A percentile compares a stretch with the other conserved stretches of the same genome.
These are phyloP conservation scores for Camponotus pennsylvanicus DNA, from an alignment of 1,140 invertebrate species.

Conservation along the genomic window DNA sequence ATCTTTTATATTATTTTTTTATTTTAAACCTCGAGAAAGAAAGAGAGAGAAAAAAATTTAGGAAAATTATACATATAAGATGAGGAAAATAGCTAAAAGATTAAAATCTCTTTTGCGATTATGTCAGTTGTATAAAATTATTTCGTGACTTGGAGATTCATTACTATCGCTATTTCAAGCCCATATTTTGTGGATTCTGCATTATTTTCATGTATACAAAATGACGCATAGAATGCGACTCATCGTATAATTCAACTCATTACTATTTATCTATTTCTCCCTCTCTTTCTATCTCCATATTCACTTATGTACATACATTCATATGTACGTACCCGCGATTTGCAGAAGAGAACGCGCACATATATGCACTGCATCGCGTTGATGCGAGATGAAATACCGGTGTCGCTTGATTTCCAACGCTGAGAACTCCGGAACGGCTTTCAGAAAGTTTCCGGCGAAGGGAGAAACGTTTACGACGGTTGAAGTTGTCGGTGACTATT, in stretches of 20 bases:
- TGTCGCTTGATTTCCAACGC: constrained; percentile 51
- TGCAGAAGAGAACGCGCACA: constrained; percentile 5
- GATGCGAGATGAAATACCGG: constrained; percentile 51
- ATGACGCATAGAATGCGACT: constrained; percentile 55
- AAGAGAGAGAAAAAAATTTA: no score
- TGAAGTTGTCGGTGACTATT: constrained; percentile 45
- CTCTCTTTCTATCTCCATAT: neutral
- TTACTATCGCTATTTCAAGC: neutral
- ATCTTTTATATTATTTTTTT: no score
- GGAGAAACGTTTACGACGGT: constrained; percentile 51
- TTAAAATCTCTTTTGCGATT: no score
- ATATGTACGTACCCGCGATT: constrained; percentile 20
- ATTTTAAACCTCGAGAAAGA: no score
- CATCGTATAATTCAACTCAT: constrained; percentile 60
- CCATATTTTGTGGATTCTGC: constrained; percentile 47
- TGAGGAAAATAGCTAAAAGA: no score
- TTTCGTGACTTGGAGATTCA: neutral
- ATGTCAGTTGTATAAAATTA: neutral
- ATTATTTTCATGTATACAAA: constrained; percentile 75
- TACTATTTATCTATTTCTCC: constrained; percentile 20
- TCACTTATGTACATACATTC: constrained; percentile 30
- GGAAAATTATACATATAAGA: no score
- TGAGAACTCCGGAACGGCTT: constrained; percentile 37
- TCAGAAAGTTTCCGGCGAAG: constrained; percentile 41
- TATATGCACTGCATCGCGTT: constrained; percentile 23